phyloP scores from a whole-genome alignment of 2,888 invertebrate species.

The Heliconius ethilla region DNA sequence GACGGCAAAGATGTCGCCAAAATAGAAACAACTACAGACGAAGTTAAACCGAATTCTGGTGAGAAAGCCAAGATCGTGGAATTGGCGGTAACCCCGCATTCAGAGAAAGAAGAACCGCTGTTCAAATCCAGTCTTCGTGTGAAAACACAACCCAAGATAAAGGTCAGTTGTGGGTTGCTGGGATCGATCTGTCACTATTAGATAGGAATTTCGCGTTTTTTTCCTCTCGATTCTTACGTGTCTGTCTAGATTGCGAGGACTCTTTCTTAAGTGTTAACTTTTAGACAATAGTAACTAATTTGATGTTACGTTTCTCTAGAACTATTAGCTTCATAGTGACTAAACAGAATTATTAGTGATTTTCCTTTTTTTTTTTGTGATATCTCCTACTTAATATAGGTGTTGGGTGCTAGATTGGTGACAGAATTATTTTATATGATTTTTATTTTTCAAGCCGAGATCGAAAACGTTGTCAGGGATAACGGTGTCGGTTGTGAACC shows the following conservation, averaged over 20 bases:
- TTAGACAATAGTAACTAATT: conserved; percentile 35
- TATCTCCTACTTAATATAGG: conserved; percentile 4
- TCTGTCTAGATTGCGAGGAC: conserved; percentile 40
- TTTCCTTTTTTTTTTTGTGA: conserved; percentile 3
- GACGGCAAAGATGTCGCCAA: conserved; percentile 67
- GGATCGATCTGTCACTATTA: conserved; percentile 62
- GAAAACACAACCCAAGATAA: conserved; percentile 66
- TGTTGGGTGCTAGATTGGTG: background rate
- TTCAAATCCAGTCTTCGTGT: conserved; percentile 77
- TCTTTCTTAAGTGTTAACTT: conserved; percentile 37
- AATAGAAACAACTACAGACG: conserved; percentile 77
- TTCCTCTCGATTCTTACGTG: conserved; percentile 36
- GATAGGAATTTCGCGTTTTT: conserved; percentile 56
- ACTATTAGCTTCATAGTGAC: conserved; percentile 29
- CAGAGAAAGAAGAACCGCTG: conserved; percentile 76
- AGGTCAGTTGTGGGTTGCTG: conserved; percentile 69
- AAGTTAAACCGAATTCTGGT: conserved; percentile 71
- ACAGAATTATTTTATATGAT: conserved; percentile 53
- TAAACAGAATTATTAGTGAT: conserved; percentile 8
- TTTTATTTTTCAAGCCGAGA: conserved; percentile 75
- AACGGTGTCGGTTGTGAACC: conserved; percentile 80
- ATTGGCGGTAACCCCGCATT: conserved; percentile 59
- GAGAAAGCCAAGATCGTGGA: conserved; percentile 61
- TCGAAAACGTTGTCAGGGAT: conserved; percentile 78
- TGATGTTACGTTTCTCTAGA: conserved; percentile 35